Conservation (phyloP, 1,140 invertebrate genomes). For the Mamestra configurata region DNA sequence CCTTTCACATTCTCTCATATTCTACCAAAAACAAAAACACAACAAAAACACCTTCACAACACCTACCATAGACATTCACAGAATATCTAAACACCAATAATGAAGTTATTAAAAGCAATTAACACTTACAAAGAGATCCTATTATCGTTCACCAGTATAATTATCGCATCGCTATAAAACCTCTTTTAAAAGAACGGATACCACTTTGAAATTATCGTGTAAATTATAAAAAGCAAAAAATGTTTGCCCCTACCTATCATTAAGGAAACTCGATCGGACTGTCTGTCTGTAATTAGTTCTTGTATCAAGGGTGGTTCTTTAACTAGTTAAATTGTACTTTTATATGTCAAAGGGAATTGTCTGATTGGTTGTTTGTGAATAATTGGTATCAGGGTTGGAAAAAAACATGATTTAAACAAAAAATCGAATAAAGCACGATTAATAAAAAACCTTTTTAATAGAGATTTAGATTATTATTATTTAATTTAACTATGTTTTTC, state of each 20-base stretch:
- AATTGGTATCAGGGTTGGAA: too few species aligned
- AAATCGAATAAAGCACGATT: too few species aligned
- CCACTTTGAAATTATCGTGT: neutral
- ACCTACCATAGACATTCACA: neutral
- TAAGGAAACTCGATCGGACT: neutral
- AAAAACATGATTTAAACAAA: too few species aligned
- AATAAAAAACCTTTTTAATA: too few species aligned
- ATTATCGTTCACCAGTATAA: neutral
- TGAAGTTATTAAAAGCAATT: neutral
- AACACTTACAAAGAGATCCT: slow-evolving; percentile 15
- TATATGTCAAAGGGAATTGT: neutral
- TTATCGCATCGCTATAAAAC: slow-evolving; percentile 10
- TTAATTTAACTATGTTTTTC: too few species aligned
- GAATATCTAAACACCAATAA: neutral
- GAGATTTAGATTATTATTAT: too few species aligned
- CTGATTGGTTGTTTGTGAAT: neutral
- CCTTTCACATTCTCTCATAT: too few species aligned
- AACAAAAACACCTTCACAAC: neutral
- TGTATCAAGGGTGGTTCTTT: neutral
- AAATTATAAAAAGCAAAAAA: slow-evolving; percentile 25
- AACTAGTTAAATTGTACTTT: neutral
- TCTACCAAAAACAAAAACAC: neutral
- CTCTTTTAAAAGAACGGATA: slow-evolving; percentile 9
- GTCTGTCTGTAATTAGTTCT: slow-evolving; percentile 2
- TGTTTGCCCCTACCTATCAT: neutral